Base-by-base conservation (phyloP, 2,113 vertebrate species). In the Rhinopithecus roxellana region DNA sequence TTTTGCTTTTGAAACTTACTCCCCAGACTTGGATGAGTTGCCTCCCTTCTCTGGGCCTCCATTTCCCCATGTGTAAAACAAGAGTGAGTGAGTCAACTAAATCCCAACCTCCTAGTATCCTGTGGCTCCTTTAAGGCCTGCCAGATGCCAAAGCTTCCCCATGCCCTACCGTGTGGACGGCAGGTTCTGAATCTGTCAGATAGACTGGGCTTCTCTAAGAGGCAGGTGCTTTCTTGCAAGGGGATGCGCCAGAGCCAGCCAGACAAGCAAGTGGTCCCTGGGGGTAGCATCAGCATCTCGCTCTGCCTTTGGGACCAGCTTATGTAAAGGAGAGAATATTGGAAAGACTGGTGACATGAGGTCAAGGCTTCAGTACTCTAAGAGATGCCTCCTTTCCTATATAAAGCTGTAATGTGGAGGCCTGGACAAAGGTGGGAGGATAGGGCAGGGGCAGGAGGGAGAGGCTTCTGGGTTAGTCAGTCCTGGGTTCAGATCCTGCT, bases 101-200 rank as follows among this genome's bases (percentile, higher is more conserved):
- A 20, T 38, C 20, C 23, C 40, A 14, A 13, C 43, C 4, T 32
- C 18, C 74, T 70, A 84, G 72, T 35, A n/a, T 83, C 64, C 78
- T 86, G 25, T 85, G 64, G 6, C 35, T 23, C 2, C 4, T 32
- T 4, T 25, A 9, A 48, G 13, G 43, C 38, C 70, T 6, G 23
- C 16, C 27, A 20, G 83, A 55, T 8, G 25, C 77, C 70, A 50
- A 8, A 30, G 23, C 45, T 88, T 79, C 35, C 52, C 95, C 77
- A 96, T 61, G 82, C 70, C 87, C 90, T 4, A 45, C 79, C 74
- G 77, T 35, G 74, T 48, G 90, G 92, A 90, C 74, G 84, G 5
- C 61, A 64, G 61, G 12, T 64, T 64, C 90, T 89, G 95, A 97
- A 84, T 86, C 95, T 8, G 5, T 25, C 93, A 82, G 94, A n/a